Conservation (phyloP, 2,888 invertebrate genomes). For the Tolmerus cingulatus region DNA sequence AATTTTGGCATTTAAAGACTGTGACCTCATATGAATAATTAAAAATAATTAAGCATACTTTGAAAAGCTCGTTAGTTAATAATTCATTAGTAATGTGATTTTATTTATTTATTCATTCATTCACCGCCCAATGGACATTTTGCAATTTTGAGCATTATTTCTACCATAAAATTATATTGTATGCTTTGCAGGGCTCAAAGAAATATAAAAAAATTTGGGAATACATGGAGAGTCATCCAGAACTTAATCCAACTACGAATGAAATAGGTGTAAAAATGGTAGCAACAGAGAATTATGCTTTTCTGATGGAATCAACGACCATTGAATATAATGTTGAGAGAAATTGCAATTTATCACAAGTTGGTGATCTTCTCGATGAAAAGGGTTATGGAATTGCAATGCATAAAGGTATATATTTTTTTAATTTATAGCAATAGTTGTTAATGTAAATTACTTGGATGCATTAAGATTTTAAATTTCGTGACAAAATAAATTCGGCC, state of each 20-base stretch:
- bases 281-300: slow-evolving; percentile 69
- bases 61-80: too few species aligned
- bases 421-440: neutral
- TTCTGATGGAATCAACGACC: slow-evolving; percentile 80
- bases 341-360: slow-evolving; percentile 70
- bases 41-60: too few species aligned
- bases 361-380: slow-evolving; percentile 72
- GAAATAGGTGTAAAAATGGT: slow-evolving; percentile 67
- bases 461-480: neutral
- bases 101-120: too few species aligned
- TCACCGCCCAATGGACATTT: too few species aligned
- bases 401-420: slow-evolving; percentile 67
- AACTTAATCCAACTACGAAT: slow-evolving; percentile 65
- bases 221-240: slow-evolving; percentile 77
- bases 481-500: slow-evolving; percentile 79
- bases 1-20: neutral
- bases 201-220: slow-evolving; percentile 82
- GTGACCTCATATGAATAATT: too few species aligned
- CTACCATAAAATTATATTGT: neutral
- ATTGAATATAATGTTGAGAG: slow-evolving; percentile 77
- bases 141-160: too few species aligned
- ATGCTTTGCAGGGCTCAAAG: slow-evolving; percentile 70
- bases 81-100: too few species aligned
- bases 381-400: slow-evolving; percentile 80
- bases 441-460: neutral